Base-by-base conservation (phyloP, 1,140 invertebrate genomes). In the Bombus consobrinus region DNA sequence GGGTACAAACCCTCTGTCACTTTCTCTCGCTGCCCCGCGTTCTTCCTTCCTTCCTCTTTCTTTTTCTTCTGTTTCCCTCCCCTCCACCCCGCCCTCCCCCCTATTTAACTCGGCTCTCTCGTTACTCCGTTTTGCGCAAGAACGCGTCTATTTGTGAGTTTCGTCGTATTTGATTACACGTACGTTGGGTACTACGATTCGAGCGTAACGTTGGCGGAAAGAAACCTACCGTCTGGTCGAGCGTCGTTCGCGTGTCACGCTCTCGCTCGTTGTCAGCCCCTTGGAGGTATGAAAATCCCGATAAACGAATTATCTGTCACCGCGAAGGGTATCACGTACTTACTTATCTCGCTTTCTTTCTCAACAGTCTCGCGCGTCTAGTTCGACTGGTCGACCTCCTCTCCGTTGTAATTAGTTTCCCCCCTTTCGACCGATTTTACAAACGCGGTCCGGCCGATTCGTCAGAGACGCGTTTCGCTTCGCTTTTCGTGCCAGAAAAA, bases 301-400 rank as follows among this genome's bases (percentile, higher is more conserved):
- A 68, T 86, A 81, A 86, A 81, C 79, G 71, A 81, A 86, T 86
- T 68, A 75, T 59, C 71, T 75, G 68, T 28, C 41, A 59, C 25
- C 37, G 74, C 37, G n/a, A 68, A 34, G 12, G 57, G 77, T 39
- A 41, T 53, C 43, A 39, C n/a, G 64, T 34, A 66, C 41, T 73
- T 34, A 66, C 41, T 73, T 81, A 41, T 85, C 68, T 64, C 75
- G 22, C 22, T 12, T 34, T 13, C 13, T 32, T 32, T 37, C 37
- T n/a, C 18, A 12, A 12, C 5, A 4, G 10, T 22, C 75, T 15
- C 66, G 66, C 37, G 22, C 22, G 34, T 59, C 32, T 57, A 6
- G 43, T n/a, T 81, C 66, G 43, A 53, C 53, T 22, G 59, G 39
- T 25, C 41, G n/a, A 73, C 41, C 41, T 68, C 1, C 41, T 47